Conservation (phyloP, 2,888 invertebrate genomes). For the Pimpla rufipes region DNA sequence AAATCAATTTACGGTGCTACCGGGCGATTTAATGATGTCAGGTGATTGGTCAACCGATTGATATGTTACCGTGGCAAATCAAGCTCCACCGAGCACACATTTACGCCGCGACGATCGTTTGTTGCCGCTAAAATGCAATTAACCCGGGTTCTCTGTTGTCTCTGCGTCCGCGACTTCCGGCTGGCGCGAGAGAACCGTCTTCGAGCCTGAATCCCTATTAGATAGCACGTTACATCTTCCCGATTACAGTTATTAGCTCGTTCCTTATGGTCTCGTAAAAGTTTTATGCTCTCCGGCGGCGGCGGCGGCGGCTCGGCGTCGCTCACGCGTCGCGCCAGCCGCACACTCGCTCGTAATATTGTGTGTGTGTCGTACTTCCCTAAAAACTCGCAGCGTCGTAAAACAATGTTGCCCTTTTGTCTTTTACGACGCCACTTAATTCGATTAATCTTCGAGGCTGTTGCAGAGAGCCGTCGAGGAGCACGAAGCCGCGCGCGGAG, state of each 20-base stretch:
- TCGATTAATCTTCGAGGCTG: constrained; percentile 27
- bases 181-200: constrained; percentile 51
- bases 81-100: too few species aligned
- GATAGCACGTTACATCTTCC: constrained; percentile 53
- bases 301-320: not conserved
- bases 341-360: not conserved
- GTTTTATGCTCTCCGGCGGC: constrained; percentile 46
- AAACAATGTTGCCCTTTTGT: constrained; percentile 13
- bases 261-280: constrained; percentile 59
- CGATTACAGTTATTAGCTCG: constrained; percentile 66
- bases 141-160: not conserved
- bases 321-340: not conserved
- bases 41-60: too few species aligned
- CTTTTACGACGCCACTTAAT: constrained; percentile 5
- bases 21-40: too few species aligned
- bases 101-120: too few species aligned
- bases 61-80: too few species aligned
- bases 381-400: not conserved
- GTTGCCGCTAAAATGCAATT: too few species aligned
- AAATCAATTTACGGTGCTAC: too few species aligned
- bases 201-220: constrained; percentile 47
- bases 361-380: not conserved
- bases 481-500: constrained; percentile 13
- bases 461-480: not conserved
- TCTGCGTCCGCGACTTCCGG: not conserved